phyloP scores from a whole-genome alignment of 1,140 invertebrate genomes.

The Ceratosolen fusciceps region DNA sequence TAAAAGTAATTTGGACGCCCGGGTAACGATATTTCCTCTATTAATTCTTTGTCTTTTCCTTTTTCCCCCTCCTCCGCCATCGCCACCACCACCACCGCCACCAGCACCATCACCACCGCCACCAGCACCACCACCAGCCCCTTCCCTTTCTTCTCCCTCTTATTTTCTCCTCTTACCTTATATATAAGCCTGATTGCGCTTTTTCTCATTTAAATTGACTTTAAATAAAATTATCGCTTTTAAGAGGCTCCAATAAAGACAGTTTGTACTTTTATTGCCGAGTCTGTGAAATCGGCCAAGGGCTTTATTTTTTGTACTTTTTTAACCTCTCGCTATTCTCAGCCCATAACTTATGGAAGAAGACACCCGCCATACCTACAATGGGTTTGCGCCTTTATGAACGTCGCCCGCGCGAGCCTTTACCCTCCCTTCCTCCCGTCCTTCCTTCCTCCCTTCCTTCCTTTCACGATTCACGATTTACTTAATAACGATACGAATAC shows the following conservation, averaged over 20 bases:
- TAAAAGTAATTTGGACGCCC: slow-evolving; percentile 43
- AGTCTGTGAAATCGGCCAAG: slow-evolving; percentile 13
- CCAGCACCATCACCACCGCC: too few relatives aligned
- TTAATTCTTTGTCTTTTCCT: slow-evolving; percentile 53
- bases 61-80: too few relatives aligned
- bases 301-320: slow-evolving; percentile 5
- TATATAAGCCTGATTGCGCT: slow-evolving; percentile 39
- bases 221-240: slow-evolving; percentile 45
- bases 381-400: not conserved
- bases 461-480: too few relatives aligned
- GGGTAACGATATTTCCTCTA: slow-evolving; percentile 51
- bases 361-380: not conserved
- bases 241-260: slow-evolving; percentile 29
- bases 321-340: slow-evolving; percentile 15
- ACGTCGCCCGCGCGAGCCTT: not conserved
- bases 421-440: too few relatives aligned
- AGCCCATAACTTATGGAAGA: slow-evolving; percentile 17
- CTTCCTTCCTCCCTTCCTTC: too few relatives aligned
- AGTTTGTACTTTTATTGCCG: slow-evolving; percentile 29
- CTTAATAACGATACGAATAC: too few relatives aligned
- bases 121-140: too few relatives aligned
- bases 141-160: too few relatives aligned
- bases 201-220: slow-evolving; percentile 40
- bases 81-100: too few relatives aligned
- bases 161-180: too few relatives aligned